Base-by-base conservation (phyloP, 2,797 vertebrate genomes). In the Sebastes vulpes region DNA sequence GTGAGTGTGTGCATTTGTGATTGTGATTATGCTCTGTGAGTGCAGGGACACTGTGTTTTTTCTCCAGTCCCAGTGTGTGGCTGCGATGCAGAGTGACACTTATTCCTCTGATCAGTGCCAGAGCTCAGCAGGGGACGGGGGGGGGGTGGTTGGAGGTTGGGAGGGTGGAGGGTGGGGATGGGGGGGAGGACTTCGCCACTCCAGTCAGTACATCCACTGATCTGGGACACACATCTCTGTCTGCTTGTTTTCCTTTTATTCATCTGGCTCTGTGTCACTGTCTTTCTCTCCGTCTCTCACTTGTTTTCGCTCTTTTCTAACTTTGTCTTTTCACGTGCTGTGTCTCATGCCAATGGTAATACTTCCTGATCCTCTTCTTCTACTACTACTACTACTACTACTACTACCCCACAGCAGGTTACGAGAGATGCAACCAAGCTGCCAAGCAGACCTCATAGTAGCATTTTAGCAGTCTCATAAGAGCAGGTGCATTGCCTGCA, bases 31-130 rank as follows among this genome's bases (percentile, higher is more conserved):
- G 69, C 84, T 70, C 56, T 74, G 71, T 28, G 68, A 85, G 77
- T 66, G 65, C 75, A 80, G 66, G 72, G 84, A 81, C 63, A 72
- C 82, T 81, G 65, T 77, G 75, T 85, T 85, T 89, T 91, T 85
- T 69, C 77, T 82, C 46, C 83, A 46, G 67, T 85, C 70, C 59
- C 82, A 84, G 80, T 87, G 80, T 84, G 85, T 78, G 85, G 71
- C 69, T 81, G 75, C 32, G 35, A 66, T 84, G 73, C 82, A 88
- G 76, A 83, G 80, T 84, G 78, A 87, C 28, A 48, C 70, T 75
- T 67, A 69, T 69, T 88, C 75, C 60, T 92, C 89, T 89, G 88
- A 89, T 92, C 86, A 79, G 81, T 90, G 90, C 88, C 85, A 88
- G 64, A 76, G 76, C 92, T 65, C 91, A 87, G 89, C 84, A 46